phyloP scores from a whole-genome alignment of 2,113 vertebrate genomes.

The Microcebus griseorufus region DNA sequence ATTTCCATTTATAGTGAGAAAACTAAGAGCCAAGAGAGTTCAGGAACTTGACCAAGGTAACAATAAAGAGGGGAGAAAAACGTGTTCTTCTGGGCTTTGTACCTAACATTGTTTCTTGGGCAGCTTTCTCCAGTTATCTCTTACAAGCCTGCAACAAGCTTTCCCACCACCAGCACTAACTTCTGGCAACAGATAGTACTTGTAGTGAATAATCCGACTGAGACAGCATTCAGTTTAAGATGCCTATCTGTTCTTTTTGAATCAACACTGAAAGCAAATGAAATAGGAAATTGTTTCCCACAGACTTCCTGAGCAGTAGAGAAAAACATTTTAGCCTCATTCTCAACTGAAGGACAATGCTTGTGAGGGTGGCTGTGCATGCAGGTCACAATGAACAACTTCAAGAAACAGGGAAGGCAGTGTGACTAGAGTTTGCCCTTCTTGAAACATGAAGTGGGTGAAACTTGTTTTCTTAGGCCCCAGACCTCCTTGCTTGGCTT shows the following conservation, averaged over 20 bases:
- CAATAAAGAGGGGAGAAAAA: neutral
- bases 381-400: neutral
- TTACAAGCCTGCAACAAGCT: slow-evolving; percentile 6
- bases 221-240: slow-evolving; percentile 49
- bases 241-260: slow-evolving; percentile 56
- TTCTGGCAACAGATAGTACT: slow-evolving; percentile 36
- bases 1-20: neutral
- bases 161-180: neutral
- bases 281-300: slow-evolving; percentile 36
- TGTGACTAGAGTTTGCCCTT: neutral
- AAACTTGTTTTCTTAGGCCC: neutral
- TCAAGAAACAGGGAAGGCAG: neutral
- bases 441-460: neutral
- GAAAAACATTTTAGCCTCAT: neutral
- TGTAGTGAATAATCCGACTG: slow-evolving; percentile 54
- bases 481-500: neutral
- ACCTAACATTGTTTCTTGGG: neutral
- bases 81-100: slow-evolving; percentile 15
- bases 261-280: slow-evolving; percentile 10
- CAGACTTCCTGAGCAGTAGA: neutral
- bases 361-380: neutral
- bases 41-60: neutral
- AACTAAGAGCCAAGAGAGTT: slow-evolving; percentile 18
- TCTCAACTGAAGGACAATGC: neutral
- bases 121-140: slow-evolving; percentile 29